phyloP scores from a whole-genome alignment of 2,888 invertebrate species.

The Drosophila nr. perissopoda region DNA sequence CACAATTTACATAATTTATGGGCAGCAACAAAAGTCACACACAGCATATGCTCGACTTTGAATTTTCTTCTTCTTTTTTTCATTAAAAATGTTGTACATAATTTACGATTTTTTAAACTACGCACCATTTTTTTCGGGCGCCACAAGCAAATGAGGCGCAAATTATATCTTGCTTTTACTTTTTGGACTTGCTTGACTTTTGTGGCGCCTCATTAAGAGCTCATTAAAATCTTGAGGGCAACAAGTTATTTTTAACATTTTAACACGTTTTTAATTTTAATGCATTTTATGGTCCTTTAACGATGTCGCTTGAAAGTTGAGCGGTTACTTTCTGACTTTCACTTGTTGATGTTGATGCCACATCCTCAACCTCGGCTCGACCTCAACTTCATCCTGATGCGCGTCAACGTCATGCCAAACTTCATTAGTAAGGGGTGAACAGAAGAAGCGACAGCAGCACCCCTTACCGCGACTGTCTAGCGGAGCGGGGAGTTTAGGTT shows the following conservation, averaged over 20 bases:
- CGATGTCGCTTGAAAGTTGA: conserved; percentile 38
- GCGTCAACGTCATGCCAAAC: conserved; percentile 72
- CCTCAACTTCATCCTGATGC: conserved; percentile 20
- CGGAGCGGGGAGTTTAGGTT: conserved; percentile 8
- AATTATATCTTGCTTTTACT: conserved; percentile 45
- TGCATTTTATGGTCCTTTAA: conserved; percentile 78
- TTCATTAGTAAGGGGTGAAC: conserved; percentile 66
- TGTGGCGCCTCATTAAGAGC: conserved; percentile 63
- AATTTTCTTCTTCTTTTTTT: conserved; percentile 32
- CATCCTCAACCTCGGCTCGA: conserved; percentile 37
- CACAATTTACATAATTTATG: conserved; percentile 79
- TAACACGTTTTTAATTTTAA: conserved; percentile 83
- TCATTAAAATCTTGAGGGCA: conserved; percentile 63
- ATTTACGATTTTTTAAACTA: conserved; percentile 70
- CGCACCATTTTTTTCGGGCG: conserved; percentile 20
- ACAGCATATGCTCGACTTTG: conserved; percentile 63
- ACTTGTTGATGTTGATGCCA: conserved; percentile 68
- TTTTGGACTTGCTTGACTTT: conserved; percentile 19
- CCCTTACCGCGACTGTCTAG: conserved; percentile 14
- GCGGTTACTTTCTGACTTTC: conserved; percentile 60
- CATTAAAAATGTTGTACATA: conserved; percentile 69
- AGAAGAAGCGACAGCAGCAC: conserved; percentile 7
- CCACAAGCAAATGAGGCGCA: conserved; percentile 56
- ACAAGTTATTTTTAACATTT: conserved; percentile 67
- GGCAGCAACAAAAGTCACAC: conserved; percentile 70